These are phyloP conservation scores for Telenomus remus DNA, from an alignment of 1,140 invertebrate genomes.

Conservation along the genomic window DNA sequence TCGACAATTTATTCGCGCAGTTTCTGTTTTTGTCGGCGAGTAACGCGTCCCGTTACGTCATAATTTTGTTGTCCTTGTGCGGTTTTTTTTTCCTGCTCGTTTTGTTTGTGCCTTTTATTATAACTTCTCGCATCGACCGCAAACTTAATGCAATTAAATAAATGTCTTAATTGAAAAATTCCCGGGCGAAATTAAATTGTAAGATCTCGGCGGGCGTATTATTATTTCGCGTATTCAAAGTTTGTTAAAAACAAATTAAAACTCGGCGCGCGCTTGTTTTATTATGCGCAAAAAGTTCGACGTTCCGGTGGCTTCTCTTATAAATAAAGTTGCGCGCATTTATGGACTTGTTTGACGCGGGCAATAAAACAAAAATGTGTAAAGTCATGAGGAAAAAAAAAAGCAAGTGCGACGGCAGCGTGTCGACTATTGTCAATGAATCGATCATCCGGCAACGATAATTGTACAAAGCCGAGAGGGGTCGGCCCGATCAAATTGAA, in stretches of 20 bases:
- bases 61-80: background rate
- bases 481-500: constrained; percentile 1
- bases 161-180: constrained; percentile 11
- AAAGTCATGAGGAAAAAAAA: constrained; percentile 5
- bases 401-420: background rate
- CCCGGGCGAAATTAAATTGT: constrained; percentile 1
- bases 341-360: constrained; percentile 10
- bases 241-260: constrained; percentile 33
- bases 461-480: no score
- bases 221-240: constrained; percentile 7
- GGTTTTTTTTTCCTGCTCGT: background rate
- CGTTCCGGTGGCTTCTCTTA: constrained; percentile 24
- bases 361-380: constrained; percentile 21
- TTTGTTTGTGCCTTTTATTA: no score
- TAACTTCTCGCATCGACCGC: no score
- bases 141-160: constrained; percentile 1
- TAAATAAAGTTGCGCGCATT: constrained; percentile 30
- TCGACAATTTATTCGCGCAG: constrained; percentile 1
- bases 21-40: constrained; percentile 2
- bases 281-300: constrained; percentile 21
- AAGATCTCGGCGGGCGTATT: background rate
- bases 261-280: constrained; percentile 5
- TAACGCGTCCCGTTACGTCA: constrained; percentile 1
- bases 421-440: background rate
- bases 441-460: background rate